Base-by-base conservation (phyloP, 1,140 invertebrate genomes). In the Patella vulgata region DNA sequence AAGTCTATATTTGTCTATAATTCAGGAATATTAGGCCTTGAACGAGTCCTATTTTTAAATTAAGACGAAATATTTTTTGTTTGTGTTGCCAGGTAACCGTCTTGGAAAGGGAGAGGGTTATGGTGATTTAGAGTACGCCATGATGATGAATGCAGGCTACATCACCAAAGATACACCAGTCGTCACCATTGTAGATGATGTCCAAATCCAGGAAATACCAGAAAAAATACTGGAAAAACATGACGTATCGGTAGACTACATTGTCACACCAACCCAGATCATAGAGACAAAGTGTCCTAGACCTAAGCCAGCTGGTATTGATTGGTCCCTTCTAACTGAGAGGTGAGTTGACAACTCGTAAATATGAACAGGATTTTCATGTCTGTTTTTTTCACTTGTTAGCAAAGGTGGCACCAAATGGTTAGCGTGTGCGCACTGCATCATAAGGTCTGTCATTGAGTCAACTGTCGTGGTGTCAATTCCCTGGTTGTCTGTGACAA, bases 101-200 rank as follows among this genome's bases (percentile, higher is more conserved):
- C 92, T 95, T 82, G 93, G 93, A 14, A 93, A 93, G 84, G 93
- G 92, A 58, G 89, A 91, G 85, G 92, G 92, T 1, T 93, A 91
- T 79, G 90, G 90, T 46, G 92, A 94, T 80, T 82, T 94, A 63
- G 92, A 93, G 78, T 94, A 90, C 84, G 92, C 90, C 0, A 88
- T 93, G 74, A 89, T 94, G 85, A 87, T 87, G 74, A 88, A 90
- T 73, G 88, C 92, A 87, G 90, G 91, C 51, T 89, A 89, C 0
- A 88, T 94, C 23, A 88, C 88, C 66, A 87, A 90, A 14, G 85
- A 89, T 47, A 93, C 92, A 11, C 71, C 89, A 27, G 88, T 95
- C 63, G 88, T 89, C 19, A 92, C 92, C 12, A 91, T 91, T n/a
- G 92, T 94, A 8, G 92, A 95, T 78, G 92, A 94, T 80, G 89